Evolutionary conservation across 2,888 invertebrate genomes (phyloP).

Genomic region (Eupithecia inturbata): DNA sequence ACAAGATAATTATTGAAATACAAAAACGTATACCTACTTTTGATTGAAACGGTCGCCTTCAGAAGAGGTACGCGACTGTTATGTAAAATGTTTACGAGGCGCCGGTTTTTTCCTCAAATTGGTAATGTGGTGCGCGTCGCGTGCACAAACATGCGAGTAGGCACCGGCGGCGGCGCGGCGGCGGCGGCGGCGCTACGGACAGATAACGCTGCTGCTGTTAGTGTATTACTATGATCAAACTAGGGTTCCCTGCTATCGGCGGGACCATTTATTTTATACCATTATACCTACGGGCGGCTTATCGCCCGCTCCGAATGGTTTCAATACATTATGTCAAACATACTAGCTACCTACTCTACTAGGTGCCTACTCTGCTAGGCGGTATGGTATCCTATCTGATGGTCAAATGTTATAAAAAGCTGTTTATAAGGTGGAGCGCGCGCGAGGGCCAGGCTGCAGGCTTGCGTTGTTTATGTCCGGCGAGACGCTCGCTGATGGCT

Average conservation of each 20-base stretch:
- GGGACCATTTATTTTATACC: neutral
- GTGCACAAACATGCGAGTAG: neutral
- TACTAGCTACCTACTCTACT: neutral
- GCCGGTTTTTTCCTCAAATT: neutral
- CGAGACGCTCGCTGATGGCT: neutral
- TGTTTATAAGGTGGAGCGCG: neutral
- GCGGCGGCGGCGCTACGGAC: neutral
- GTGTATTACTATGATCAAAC: neutral
- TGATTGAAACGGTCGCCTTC: neutral
- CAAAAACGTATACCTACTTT: neutral
- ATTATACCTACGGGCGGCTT: constrained; percentile 8
- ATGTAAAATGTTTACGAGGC: neutral
- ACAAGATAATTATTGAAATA: neutral
- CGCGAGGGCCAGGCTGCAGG: neutral
- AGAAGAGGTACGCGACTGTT: neutral
- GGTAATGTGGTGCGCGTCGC: neutral
- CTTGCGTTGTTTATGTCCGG: neutral
- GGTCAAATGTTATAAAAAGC: neutral
- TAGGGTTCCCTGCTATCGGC: constrained; percentile 24
- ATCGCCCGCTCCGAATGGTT: constrained; percentile 16
- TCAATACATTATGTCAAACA: constrained; percentile 14
- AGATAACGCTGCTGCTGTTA: neutral
- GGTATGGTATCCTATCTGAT: neutral
- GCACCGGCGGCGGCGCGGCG: neutral
- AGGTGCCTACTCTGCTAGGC: neutral